A percentile compares a stretch with the other conserved stretches of the same genome.
phyloP scores from a whole-genome alignment of 2,797 vertebrate genomes.

The Etheostoma nigrum region DNA sequence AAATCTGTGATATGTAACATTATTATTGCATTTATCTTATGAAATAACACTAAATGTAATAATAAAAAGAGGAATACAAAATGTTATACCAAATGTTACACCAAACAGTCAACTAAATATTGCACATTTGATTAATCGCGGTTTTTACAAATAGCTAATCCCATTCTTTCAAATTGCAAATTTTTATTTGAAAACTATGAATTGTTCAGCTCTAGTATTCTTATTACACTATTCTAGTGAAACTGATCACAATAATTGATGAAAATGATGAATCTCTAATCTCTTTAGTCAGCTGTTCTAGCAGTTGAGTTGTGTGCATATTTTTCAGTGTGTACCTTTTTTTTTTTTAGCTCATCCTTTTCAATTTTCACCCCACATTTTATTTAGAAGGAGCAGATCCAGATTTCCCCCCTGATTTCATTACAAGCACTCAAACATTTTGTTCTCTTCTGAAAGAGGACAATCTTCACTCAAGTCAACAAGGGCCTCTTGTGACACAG shows the following conservation, averaged over 20 bases:
- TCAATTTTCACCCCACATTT: background rate
- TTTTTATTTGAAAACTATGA: too few relatives aligned
- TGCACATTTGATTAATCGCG: too few relatives aligned
- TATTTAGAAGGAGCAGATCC: background rate
- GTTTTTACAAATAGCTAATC: too few relatives aligned
- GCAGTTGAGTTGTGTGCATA: background rate
- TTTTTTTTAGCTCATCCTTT: background rate
- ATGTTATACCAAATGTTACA: too few relatives aligned
- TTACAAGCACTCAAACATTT: constrained; percentile 2
- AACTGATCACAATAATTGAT: background rate
- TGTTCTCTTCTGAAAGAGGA: background rate
- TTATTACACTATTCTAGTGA: too few relatives aligned
- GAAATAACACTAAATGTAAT: too few relatives aligned
- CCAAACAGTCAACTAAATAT: too few relatives aligned
- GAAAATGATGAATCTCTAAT: background rate
- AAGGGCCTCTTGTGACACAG: background rate
- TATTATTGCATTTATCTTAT: too few relatives aligned
- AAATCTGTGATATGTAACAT: too few relatives aligned
- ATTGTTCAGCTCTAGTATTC: too few relatives aligned
- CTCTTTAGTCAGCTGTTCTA: background rate
- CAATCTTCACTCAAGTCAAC: background rate
- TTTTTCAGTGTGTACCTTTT: background rate
- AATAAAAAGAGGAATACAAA: too few relatives aligned
- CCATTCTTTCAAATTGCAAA: too few relatives aligned
- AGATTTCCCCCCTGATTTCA: constrained; percentile 1